Conservation (phyloP, 2,797 vertebrate genomes). For the Brachymystax lenok region DNA sequence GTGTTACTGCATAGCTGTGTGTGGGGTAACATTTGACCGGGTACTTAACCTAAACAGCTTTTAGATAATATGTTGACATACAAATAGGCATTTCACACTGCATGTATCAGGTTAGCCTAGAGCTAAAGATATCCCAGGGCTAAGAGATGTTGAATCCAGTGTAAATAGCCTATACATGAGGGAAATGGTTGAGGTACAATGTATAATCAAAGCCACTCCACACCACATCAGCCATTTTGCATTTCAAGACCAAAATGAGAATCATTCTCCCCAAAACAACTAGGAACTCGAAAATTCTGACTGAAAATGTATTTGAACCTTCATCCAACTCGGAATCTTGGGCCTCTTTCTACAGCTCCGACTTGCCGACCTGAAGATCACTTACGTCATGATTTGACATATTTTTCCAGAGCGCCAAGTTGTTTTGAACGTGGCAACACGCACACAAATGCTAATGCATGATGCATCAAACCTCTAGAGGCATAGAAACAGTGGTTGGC, state of each 20-base stretch:
- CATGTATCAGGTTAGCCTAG: constrained; percentile 24
- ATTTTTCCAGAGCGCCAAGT: no score
- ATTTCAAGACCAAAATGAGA: not conserved
- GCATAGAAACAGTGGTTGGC: not conserved
- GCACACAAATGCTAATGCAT: no score
- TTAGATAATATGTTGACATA: constrained; percentile 17
- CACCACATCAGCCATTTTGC: constrained; percentile 13
- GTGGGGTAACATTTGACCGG: not conserved
- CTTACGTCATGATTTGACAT: no score
- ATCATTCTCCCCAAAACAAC: no score
- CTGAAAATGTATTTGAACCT: no score
- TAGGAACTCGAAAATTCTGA: no score
- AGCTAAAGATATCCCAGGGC: constrained; percentile 16
- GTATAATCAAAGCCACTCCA: constrained; percentile 12
- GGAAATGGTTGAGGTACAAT: constrained; percentile 34
- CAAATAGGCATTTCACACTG: constrained; percentile 36
- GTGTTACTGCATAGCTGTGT: constrained; percentile 32
- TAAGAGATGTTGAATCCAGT: constrained; percentile 19
- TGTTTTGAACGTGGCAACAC: no score
- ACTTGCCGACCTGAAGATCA: no score
- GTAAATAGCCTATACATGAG: constrained; percentile 19
- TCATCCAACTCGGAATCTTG: no score
- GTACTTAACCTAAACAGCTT: constrained; percentile 12
- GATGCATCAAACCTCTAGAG: constrained; percentile 7
- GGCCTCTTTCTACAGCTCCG: no score